phyloP scores from a whole-genome alignment of 2,888 invertebrate genomes.

The Galerucella pusilla region DNA sequence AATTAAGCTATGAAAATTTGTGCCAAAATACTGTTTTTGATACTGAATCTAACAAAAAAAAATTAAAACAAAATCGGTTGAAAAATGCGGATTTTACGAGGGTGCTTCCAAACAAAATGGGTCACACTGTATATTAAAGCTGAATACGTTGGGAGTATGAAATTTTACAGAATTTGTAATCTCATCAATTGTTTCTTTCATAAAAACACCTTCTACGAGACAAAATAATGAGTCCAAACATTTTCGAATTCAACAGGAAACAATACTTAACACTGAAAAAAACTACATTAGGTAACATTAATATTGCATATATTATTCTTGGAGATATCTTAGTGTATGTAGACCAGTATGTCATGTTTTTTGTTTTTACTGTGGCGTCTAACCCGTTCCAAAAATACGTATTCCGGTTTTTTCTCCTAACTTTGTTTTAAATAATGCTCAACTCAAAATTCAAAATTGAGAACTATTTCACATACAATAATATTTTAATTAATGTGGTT shows the following conservation, averaged over 20 bases:
- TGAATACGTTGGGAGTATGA: no score
- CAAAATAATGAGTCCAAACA: no score
- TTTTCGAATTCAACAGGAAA: background rate
- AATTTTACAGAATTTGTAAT: no score
- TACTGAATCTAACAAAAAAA: no score
- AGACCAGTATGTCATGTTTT: slow-evolving; percentile 7
- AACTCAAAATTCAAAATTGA: background rate
- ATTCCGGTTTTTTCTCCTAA: slow-evolving; percentile 7
- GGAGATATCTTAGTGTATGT: slow-evolving; percentile 4
- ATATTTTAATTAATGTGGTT: background rate
- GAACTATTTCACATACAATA: background rate
- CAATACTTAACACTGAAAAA: background rate
- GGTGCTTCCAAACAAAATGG: no score
- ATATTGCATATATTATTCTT: background rate
- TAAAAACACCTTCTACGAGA: no score
- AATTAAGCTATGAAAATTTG: no score
- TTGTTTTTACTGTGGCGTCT: slow-evolving; percentile 6
- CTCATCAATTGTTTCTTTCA: no score
- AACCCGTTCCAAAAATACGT: slow-evolving; percentile 12
- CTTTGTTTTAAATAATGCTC: background rate
- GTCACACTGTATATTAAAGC: no score
- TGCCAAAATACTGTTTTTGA: no score
- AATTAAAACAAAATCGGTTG: no score
- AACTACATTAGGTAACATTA: slow-evolving; percentile 1
- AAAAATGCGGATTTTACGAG: no score